Evolutionary conservation across 2,888 invertebrate genomes (phyloP).

Genomic region (Agriopis marginaria): DNA sequence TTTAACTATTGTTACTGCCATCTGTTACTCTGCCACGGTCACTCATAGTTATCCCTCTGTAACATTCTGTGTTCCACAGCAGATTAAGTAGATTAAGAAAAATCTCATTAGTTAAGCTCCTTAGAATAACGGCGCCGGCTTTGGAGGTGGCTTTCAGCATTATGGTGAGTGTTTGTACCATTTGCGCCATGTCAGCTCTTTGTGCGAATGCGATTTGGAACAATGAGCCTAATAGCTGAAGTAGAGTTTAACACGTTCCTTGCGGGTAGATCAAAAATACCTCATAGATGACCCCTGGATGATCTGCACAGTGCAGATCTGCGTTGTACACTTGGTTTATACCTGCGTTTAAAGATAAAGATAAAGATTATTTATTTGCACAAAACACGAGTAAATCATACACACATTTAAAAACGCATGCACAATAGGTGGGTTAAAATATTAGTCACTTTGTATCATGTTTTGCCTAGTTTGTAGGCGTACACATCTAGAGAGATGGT

Average conservation of each 20-base stretch:
- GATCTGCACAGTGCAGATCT: not conserved
- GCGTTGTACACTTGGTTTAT: too few relatives aligned
- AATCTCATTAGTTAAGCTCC: conserved; percentile 33
- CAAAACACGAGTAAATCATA: too few relatives aligned
- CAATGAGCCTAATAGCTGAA: not conserved
- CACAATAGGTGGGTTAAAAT: too few relatives aligned
- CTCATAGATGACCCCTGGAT: not conserved
- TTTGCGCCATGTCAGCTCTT: not conserved
- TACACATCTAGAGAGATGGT: too few relatives aligned
- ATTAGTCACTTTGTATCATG: too few relatives aligned
- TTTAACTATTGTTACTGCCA: too few relatives aligned
- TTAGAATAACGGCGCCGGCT: conserved; percentile 20
- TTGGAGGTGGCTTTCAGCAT: conserved; percentile 14
- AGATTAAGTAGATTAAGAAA: conserved; percentile 34
- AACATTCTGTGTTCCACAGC: not conserved
- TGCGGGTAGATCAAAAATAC: not conserved
- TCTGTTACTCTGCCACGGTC: not conserved
- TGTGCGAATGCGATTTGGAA: not conserved
- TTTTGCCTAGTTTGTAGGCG: too few relatives aligned
- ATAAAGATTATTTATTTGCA: too few relatives aligned
- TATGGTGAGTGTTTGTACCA: conserved; percentile 19
- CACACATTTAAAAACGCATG: too few relatives aligned
- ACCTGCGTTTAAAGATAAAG: too few relatives aligned
- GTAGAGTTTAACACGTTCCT: not conserved
- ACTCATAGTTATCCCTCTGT: not conserved